These are phyloP conservation scores for Platanista minor DNA, from an alignment of 2,113 vertebrate genomes.

Conservation along the genomic window DNA sequence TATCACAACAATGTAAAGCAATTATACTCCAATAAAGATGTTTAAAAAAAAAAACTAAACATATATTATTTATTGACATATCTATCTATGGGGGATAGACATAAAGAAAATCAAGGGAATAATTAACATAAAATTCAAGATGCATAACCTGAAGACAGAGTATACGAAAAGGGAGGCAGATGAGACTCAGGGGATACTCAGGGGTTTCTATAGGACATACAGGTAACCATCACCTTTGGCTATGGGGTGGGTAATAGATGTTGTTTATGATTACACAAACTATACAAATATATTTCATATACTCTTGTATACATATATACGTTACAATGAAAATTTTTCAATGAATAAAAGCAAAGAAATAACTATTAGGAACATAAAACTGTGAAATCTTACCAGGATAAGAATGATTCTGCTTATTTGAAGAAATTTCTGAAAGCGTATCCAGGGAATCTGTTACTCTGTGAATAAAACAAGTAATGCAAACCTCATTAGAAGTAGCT, in stretches of 20 bases:
- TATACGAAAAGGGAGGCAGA: neutral
- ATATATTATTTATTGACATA: neutral
- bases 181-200: too few relatives aligned
- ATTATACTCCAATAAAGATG: too few relatives aligned
- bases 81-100: neutral
- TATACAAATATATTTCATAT: neutral
- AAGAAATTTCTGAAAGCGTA: slow-evolving; percentile 90
- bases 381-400: slow-evolving; percentile 86
- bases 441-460: slow-evolving; percentile 94
- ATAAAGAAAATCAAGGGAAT: neutral
- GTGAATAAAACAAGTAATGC: slow-evolving; percentile 42
- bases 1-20: too few relatives aligned
- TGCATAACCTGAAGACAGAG: neutral
- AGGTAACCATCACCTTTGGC: neutral
- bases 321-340: neutral
- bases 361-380: slow-evolving; percentile 15
- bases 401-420: slow-evolving; percentile 84
- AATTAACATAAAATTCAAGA: neutral
- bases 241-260: neutral
- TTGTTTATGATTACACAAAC: neutral
- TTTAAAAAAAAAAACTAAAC: neutral
- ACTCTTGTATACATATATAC: neutral
- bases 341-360: neutral
- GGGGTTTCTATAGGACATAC: neutral
- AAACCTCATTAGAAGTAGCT: neutral